phyloP scores from a whole-genome alignment of 2,797 vertebrate genomes.

The Brachyalestes nurse region DNA sequence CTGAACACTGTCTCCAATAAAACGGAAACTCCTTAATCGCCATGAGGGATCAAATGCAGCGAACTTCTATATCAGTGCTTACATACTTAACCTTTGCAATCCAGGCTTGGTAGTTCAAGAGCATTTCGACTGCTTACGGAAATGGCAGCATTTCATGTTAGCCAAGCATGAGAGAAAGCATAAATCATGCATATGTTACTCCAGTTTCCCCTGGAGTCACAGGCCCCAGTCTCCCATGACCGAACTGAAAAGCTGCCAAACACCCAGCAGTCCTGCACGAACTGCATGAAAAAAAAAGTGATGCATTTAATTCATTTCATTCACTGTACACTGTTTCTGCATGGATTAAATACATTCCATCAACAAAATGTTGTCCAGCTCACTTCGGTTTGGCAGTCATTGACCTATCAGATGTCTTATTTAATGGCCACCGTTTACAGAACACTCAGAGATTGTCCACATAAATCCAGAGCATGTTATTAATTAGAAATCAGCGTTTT shows the following conservation, averaged over 20 bases:
- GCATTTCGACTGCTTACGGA: slow-evolving; percentile 2
- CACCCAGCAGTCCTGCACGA: not conserved
- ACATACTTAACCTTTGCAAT: slow-evolving; percentile 1
- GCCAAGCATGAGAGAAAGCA: not conserved
- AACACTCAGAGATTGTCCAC: too few relatives aligned
- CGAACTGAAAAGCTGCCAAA: slow-evolving; percentile 23
- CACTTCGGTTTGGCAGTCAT: not conserved
- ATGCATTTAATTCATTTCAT: not conserved
- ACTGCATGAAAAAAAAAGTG: not conserved
- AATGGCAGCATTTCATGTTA: slow-evolving; percentile 15
- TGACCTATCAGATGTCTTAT: not conserved
- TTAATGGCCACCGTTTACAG: too few relatives aligned
- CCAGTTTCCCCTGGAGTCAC: not conserved
- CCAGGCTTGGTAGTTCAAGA: not conserved
- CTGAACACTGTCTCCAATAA: not conserved
- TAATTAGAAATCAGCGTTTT: too few relatives aligned
- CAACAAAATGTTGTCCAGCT: not conserved
- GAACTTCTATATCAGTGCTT: not conserved
- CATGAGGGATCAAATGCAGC: slow-evolving; percentile 25
- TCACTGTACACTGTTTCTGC: not conserved
- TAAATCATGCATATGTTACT: slow-evolving; percentile 24
- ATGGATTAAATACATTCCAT: not conserved
- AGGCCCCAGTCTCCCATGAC: slow-evolving; percentile 20
- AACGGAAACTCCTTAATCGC: slow-evolving; percentile 1
- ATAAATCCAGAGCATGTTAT: too few relatives aligned